These are phyloP conservation scores for Lepeophtheirus salmonis DNA, from an alignment of 1,140 invertebrate genomes.

Conservation along the genomic window DNA sequence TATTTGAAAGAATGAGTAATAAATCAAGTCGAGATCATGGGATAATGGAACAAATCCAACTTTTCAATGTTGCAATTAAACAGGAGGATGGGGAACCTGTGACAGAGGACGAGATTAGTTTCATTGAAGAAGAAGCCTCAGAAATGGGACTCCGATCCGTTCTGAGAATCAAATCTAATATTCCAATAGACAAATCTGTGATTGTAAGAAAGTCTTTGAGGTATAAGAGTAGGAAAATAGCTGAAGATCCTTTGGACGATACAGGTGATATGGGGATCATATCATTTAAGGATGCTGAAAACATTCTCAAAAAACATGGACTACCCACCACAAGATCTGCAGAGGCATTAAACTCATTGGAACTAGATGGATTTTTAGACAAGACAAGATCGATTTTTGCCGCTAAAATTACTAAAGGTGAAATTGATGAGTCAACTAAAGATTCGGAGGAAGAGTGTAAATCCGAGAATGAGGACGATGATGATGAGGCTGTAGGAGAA, in stretches of 20 bases:
- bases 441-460: neutral
- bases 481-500: constrained; percentile 49
- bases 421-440: constrained; percentile 2
- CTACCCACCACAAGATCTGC: constrained; percentile 4
- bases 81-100: constrained; percentile 17
- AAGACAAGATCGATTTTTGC: constrained; percentile 3
- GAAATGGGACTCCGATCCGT: constrained; percentile 7
- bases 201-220: constrained; percentile 5
- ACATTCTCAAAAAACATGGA: constrained; percentile 9
- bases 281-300: constrained; percentile 6
- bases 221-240: constrained; percentile 5
- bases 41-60: constrained; percentile 16
- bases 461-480: constrained; percentile 45
- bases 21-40: constrained; percentile 26
- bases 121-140: constrained; percentile 11
- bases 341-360: constrained; percentile 1
- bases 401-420: constrained; percentile 8
- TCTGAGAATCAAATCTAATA: constrained; percentile 7
- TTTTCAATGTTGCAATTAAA: constrained; percentile 16
- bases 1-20: constrained; percentile 77
- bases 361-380: constrained; percentile 2
- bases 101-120: constrained; percentile 15
- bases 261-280: constrained; percentile 1
- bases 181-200: neutral
- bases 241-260: neutral